Base-by-base conservation (phyloP, 2,888 invertebrate species). In the Epistrophe eligans region DNA sequence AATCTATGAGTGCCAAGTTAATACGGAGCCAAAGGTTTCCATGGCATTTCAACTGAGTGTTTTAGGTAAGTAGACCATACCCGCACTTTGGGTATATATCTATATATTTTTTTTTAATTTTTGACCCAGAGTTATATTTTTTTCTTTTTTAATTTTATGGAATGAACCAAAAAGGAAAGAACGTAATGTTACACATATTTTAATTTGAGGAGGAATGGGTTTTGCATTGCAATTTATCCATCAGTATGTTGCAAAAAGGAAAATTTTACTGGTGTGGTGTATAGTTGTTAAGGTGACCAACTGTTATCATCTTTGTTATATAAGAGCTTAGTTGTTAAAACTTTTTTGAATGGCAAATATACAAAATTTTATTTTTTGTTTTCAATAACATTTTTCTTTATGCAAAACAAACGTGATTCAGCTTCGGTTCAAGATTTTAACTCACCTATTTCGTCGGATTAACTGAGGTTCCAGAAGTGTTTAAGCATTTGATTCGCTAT, bases 1-100 rank as follows among this genome's bases (percentile, higher is more conserved):
- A 72, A 93, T 94, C 89, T 94, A 94, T 91, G 94, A 94, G 90
- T 94, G 94, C 90, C 94, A 94, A 92, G 94, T 94, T 89, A 95
- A 94, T 93, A 97, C 97, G 0, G 97, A 97, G 92, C 97, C 97
- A 83, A 97, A 97, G 94, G 97, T 97, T 95, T 97, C 96, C 62
- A 94, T 97, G 91, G 97, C 97, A 88, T 97, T 97, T 93, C 95
- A 95, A 91, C 95, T 97, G 89, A 97, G 96, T 93, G 96, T 97
- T 89, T 95, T 97, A 90, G 97, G 97, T 97, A 93, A 96, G 96
- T 94, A 62, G 57, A 66, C 15, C 55, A 55, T 24, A 43, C 55
- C 15, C 19, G 11, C 15, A 43, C 1, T 35, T 50, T 55, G 40
- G 11, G 19, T 48, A 9, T 15, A 35, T 40, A 8, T n/a, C n/a